Evolutionary conservation across 2,113 vertebrate genomes (phyloP).

Genomic region (Tragelaphus scriptus): DNA sequence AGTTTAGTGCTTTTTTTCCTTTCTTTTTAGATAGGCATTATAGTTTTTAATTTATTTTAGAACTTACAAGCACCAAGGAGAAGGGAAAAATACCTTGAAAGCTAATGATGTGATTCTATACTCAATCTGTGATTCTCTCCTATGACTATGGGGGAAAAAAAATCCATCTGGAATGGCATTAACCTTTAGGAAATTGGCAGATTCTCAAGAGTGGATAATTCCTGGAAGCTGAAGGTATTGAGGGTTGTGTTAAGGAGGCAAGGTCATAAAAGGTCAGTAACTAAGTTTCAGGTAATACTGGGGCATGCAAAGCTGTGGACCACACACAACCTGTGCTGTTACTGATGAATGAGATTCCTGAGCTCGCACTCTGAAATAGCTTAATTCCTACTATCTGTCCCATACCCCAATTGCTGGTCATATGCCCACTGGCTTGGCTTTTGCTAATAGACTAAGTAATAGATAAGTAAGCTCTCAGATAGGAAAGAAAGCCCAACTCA

Average conservation of each 20-base stretch:
- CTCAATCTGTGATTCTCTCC: constrained; percentile 5
- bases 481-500: background rate
- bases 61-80: constrained; percentile 4
- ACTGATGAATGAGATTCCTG: background rate
- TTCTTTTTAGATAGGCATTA: background rate
- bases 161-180: constrained; percentile 24
- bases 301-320: background rate
- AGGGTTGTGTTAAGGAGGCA: constrained; percentile 13
- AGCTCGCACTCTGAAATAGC: background rate
- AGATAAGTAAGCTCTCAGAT: background rate
- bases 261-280: constrained; percentile 35
- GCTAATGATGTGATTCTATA: constrained; percentile 8
- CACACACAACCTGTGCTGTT: background rate
- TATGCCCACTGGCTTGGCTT: background rate
- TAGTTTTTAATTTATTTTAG: background rate
- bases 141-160: background rate
- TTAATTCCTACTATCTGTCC: background rate
- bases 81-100: constrained; percentile 30
- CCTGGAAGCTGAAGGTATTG: constrained; percentile 32
- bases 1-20: background rate
- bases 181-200: constrained; percentile 36
- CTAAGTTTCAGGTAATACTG: background rate
- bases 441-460: background rate
- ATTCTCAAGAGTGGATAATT: constrained; percentile 15
- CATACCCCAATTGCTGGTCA: background rate